phyloP scores from a whole-genome alignment of 2,113 vertebrate species.

The Calypte anna region DNA sequence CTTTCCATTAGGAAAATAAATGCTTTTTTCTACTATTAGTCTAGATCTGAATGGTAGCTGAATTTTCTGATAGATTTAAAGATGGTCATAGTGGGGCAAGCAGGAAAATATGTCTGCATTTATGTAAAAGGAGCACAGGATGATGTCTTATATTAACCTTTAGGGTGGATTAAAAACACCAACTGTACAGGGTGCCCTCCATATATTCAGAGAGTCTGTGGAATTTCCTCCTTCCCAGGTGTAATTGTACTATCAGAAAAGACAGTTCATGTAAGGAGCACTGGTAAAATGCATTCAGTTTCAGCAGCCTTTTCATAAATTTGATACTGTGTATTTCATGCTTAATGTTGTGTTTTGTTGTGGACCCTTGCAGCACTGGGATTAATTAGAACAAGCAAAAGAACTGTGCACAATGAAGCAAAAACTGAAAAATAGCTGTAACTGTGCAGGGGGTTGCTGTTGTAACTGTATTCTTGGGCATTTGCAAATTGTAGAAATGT shows the following conservation, averaged over 20 bases:
- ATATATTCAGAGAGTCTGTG: neutral
- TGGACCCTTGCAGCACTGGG: neutral
- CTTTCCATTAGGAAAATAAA: neutral
- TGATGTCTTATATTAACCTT: neutral
- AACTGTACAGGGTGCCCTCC: rapidly evolving
- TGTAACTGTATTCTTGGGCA: neutral
- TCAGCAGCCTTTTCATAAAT: neutral
- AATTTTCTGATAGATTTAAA: neutral
- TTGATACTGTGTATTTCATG: neutral
- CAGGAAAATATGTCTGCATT: neutral
- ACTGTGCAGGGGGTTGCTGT: rapidly evolving
- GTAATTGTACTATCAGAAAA: neutral
- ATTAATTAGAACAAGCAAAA: neutral
- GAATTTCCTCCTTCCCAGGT: neutral
- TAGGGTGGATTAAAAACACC: neutral
- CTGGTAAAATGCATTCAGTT: neutral
- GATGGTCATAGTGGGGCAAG: neutral
- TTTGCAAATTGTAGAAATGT: neutral
- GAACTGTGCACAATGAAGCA: neutral
- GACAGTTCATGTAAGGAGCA: neutral
- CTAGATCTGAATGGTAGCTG: neutral
- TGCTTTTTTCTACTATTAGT: neutral
- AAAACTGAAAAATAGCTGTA: neutral
- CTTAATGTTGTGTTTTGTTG: neutral
- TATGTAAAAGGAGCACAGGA: neutral